Conservation (phyloP, 1,140 invertebrate genomes). For the Cotesia glomerata region DNA sequence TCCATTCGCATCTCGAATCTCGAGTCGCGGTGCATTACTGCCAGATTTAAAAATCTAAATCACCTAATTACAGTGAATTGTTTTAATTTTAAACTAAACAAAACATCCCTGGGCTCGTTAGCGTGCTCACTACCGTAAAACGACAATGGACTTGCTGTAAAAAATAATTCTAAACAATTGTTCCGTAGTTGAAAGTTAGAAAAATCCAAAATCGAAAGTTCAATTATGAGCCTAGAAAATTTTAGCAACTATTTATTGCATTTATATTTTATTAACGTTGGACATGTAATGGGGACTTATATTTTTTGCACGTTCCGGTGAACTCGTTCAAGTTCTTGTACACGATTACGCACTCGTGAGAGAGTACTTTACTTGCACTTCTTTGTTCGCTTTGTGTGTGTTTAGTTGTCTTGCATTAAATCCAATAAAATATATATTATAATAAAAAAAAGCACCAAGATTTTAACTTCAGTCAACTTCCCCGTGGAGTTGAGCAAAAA, state of each 20-base stretch:
- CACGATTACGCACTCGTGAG: slow-evolving; percentile 8
- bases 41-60: too few species aligned
- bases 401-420: background rate
- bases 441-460: background rate
- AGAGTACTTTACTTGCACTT: slow-evolving; percentile 2
- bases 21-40: too few species aligned
- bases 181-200: background rate
- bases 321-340: slow-evolving; percentile 6
- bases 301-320: background rate
- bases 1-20: too few species aligned
- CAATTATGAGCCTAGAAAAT: too few species aligned
- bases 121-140: slow-evolving; percentile 37
- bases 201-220: background rate
- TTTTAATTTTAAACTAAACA: slow-evolving; percentile 9
- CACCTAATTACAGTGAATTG: too few species aligned
- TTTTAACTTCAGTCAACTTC: too few species aligned
- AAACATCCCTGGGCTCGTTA: slow-evolving; percentile 36
- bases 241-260: too few species aligned
- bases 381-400: background rate
- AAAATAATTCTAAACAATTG: slow-evolving; percentile 14
- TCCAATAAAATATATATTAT: too few species aligned
- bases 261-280: too few species aligned
- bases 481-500: too few species aligned
- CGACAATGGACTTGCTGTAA: slow-evolving; percentile 36
- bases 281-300: background rate